These are phyloP conservation scores for Pyrrhopygopsis socrates DNA, from an alignment of 2,888 invertebrate species.

Conservation along the genomic window DNA sequence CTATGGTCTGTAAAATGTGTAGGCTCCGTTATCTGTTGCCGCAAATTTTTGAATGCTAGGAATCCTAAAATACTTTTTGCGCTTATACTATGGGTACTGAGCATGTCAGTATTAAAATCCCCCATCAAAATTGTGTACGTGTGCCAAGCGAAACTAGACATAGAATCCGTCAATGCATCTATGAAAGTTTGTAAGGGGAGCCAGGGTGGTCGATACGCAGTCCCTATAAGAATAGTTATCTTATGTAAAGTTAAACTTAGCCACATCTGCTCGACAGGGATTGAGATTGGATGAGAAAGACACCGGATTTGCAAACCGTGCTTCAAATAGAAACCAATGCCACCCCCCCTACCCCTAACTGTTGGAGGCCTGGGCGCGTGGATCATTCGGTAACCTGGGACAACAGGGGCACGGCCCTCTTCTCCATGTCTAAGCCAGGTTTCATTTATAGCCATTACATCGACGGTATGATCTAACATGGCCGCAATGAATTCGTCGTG, in stretches of 20 bases:
- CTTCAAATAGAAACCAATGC: not conserved
- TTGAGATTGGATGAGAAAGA: not conserved
- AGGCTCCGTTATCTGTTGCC: not conserved
- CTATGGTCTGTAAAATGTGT: no score
- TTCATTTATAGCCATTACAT: slow-evolving; percentile 80
- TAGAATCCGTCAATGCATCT: not conserved
- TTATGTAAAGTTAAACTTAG: not conserved
- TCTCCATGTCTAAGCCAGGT: slow-evolving; percentile 77
- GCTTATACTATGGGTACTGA: not conserved
- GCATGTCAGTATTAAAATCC: no score
- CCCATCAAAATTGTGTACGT: not conserved
- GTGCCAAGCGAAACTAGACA: not conserved
- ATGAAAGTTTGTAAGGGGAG: not conserved
- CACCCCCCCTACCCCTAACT: not conserved
- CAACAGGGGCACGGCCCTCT: slow-evolving; percentile 69
- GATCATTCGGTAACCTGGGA: slow-evolving; percentile 71
- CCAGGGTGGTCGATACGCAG: not conserved
- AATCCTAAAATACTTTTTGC: not conserved
- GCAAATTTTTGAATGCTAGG: not conserved
- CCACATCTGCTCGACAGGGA: not conserved
- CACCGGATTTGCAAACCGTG: not conserved
- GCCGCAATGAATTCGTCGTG: slow-evolving; percentile 27
- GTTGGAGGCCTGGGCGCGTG: not conserved
- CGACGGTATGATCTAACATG: slow-evolving; percentile 49
- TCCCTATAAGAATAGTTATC: not conserved